Evolutionary conservation across 2,797 vertebrate species (phyloP).

Genomic region (Nyctalus aviator): DNA sequence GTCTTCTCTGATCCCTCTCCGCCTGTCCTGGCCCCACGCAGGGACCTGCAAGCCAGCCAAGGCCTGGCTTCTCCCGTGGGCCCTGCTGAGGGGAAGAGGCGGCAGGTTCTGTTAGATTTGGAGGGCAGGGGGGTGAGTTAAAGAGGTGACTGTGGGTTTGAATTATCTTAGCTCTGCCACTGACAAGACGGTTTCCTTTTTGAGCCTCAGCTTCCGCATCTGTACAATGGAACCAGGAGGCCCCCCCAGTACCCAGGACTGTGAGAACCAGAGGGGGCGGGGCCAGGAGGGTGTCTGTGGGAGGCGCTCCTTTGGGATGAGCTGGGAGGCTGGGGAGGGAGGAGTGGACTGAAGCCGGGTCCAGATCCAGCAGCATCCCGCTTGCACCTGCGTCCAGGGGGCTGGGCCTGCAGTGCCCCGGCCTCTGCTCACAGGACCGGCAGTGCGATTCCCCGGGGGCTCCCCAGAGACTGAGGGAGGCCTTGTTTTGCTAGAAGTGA

Average conservation of each 20-base stretch:
- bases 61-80: neutral
- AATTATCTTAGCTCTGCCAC: neutral
- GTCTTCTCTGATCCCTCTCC: conserved; percentile 53
- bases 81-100: neutral
- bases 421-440: neutral
- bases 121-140: neutral
- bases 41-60: conserved; percentile 11
- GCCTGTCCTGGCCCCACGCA: conserved; percentile 22
- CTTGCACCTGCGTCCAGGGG: neutral
- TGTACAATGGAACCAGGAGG: neutral
- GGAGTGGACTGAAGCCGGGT: neutral
- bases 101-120: neutral
- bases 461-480: neutral
- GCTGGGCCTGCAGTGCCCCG: neutral
- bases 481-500: conserved; percentile 37
- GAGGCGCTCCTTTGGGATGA: neutral
- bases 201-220: conserved; percentile 48
- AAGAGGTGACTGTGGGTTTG: neutral
- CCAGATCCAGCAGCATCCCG: neutral
- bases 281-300: neutral
- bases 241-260: neutral
- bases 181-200: conserved; percentile 7
- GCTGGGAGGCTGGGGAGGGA: neutral
- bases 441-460: neutral
- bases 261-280: neutral